Base-by-base conservation (phyloP, 2,113 vertebrate species). In the Perca schrenkii region DNA sequence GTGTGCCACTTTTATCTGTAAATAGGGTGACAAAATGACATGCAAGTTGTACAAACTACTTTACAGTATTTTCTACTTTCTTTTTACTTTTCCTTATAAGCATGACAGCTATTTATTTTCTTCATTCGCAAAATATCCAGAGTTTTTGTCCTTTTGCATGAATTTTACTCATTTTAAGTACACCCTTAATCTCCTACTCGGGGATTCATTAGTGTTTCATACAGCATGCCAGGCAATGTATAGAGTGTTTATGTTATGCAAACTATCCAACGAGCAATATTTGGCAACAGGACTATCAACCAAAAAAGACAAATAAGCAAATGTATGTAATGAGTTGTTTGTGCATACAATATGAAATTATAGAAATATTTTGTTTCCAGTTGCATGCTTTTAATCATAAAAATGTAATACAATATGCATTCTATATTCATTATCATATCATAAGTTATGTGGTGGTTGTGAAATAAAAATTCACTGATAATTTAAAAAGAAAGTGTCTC, bases 101-200 rank as follows among this genome's bases (percentile, higher is more conserved):
- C 22, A 58, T 4, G 43, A 67, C 57, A 65, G 66, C 62, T 87
- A 85, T 85, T 89, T 87, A 88, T 86, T 89, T 85, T 79, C 73
- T 57, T 56, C 16, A 46, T 47, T 79, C 65, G 60, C 65, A 50
- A 28, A 65, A 53, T 47, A 74, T 60, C 36, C 21, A 50, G 14
- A 49, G 6, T 40, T 53, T 36, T 65, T 73, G 14, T 74, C 54
- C 25, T 25, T 74, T 61, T 65, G 43, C 82, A 22, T 50, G 4
- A n/a, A 28, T 50, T 63, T 21, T 63, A 28, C 34, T 80, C 43
- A 34, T 31, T 66, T 78, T 61, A 72, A 63, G 46, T 13, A 22
- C 47, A 3, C 52, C 4, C 56, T 75, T 58, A 75, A 60, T 79
- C 50, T 76, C 25, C 50, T 60, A 65, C 65, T 74, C 15, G 31